Base-by-base conservation (phyloP, 2,888 invertebrate species). In the Helleia helle region DNA sequence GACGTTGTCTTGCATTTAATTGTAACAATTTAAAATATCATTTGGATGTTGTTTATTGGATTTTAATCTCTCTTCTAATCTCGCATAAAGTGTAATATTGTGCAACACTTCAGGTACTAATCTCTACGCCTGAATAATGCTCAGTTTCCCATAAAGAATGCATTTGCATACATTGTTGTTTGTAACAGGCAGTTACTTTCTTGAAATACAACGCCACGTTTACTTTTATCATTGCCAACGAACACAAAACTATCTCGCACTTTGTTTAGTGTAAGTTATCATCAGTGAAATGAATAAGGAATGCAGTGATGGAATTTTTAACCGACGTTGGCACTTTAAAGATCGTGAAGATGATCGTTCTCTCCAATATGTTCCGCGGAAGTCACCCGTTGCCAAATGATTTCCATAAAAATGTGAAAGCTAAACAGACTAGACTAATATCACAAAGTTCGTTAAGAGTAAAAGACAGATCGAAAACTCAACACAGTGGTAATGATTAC, bases 271-370 rank as follows among this genome's bases (percentile, higher is more conserved):
- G 58, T 49, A 53, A 71, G 70, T 59, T 51, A 49, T 51, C 48
- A 48, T n/a, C n/a, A 54, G 64, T 67, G 74, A 70, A 65, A 71
- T 71, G 67, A 72, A 68, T 65, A 67, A 69, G 77, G 77, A 79
- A 77, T 80, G 76, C 77, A 81, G 83, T 81, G 79, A 83, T 83
- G 83, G 83, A 84, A 79, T 79, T 70, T 75, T 67, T 83, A 61
- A 75, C 68, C 55, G 71, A 74, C 61, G 65, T 68, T 48, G n/a
- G n/a, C n/a, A 72, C 80, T 50, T 64, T 81, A 56, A 79, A 74
- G 72, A 74, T 74, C 56, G 74, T 84, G 69, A 84, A 83, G 80
- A 84, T 84, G 84, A 71, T 83, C 59, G 84, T 84, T 58, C 61
- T 84, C 22, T 81, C 84, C 43, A 84, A 83, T 55, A 77, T 83